Evolutionary conservation across 1,140 invertebrate species (phyloP), one percentile per base, ranked within the genome.

Genomic region (Drosophila pseudoobscura): DNA sequence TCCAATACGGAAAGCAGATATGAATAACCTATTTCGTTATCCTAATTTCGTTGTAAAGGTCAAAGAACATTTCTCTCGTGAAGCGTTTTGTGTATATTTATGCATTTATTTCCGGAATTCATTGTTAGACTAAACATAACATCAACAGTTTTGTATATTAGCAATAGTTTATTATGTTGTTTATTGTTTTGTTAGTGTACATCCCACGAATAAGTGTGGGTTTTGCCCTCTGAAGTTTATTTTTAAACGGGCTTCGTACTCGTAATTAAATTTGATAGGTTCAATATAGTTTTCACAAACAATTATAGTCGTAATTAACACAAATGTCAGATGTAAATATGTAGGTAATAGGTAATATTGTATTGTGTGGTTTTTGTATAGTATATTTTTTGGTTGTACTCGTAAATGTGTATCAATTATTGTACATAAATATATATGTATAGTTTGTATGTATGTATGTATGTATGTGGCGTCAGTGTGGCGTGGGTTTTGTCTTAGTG

Each of bases 251-350:
- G 45, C 51, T 29, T 77, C 55, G 35, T 61, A 75, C 22, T 77
- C 55, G 35, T 61, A 75, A 83, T 75, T 83, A 69, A 83, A 75
- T 78, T 53, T 70, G 66, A 70, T 78, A 75, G 63, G 68, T 78
- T 78, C 35, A 84, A 63, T 80, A 80, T 87, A 65, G 62, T 73
- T 85, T 77, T 87, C 59, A 60, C 74, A 85, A 85, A 85, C 80
- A 87, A 87, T 87, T 87, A 85, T 82, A 78, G 79, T 83, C 78
- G 75, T 80, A 82, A 85, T 78, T 82, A 87, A 85, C 82, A 87
- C 78, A 85, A 87, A 82, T 82, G 61, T 78, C 65, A 71, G 64
- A 61, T 76, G 68, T 87, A 74, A 61, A 75, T 53, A 63, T 39
- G 11, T 39, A 39, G 35, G 35, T 11, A 39, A 39, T 39, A 39